These are phyloP conservation scores for Sus scrofa DNA, from an alignment of 2,113 vertebrate genomes.

Conservation along the genomic window DNA sequence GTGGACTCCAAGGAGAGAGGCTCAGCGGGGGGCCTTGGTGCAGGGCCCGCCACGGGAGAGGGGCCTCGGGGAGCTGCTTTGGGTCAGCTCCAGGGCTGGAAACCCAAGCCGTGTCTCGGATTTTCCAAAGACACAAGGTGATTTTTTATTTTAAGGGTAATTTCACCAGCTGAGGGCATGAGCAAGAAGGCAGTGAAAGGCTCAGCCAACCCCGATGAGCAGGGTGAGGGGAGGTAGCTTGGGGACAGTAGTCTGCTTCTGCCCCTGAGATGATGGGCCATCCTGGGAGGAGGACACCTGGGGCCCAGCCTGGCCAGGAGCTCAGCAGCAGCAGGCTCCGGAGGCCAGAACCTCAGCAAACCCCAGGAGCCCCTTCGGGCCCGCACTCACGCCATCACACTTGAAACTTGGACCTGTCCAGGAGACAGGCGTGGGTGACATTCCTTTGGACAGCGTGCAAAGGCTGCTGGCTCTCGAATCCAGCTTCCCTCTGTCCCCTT, in stretches of 20 bases:
- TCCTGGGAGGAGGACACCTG: neutral
- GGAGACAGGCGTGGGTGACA: neutral
- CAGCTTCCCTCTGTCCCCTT: neutral
- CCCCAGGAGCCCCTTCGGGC: neutral
- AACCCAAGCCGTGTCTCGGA: neutral
- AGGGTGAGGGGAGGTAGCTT: too few species aligned
- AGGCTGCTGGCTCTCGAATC: too few species aligned
- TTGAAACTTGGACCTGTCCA: rapidly evolving
- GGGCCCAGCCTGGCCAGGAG: neutral
- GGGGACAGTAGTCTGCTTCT: neutral
- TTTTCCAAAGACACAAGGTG: neutral
- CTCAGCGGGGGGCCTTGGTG: neutral
- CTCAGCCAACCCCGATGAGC: neutral
- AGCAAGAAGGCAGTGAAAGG: neutral
- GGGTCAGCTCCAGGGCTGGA: neutral
- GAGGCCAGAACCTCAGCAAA: too few species aligned
- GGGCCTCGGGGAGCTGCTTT: rapidly evolving
- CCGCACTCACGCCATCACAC: neutral
- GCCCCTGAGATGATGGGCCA: neutral
- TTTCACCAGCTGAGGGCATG: neutral
- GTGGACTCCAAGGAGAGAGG: neutral
- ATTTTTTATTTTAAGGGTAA: neutral
- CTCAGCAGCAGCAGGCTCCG: neutral
- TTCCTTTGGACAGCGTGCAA: neutral
- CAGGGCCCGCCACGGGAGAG: too few species aligned